Conservation (phyloP, 2,797 vertebrate species). For the Arctocebus calabarensis region DNA sequence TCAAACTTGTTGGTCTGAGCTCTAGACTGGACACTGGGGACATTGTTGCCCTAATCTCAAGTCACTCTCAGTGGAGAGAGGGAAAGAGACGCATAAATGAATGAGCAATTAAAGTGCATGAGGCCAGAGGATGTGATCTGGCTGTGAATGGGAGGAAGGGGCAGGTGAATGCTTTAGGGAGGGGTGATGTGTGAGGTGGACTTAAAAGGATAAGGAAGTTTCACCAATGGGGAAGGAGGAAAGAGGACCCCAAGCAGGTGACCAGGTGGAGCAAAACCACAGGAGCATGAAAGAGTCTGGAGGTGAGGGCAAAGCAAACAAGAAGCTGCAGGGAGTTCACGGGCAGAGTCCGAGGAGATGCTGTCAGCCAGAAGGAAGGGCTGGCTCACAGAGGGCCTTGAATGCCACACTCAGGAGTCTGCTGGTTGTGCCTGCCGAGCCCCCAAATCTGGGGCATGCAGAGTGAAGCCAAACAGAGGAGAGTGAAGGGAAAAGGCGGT, state of each 20-base stretch:
- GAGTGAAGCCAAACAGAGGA: background rate
- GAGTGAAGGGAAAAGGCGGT: background rate
- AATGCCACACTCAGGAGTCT: background rate
- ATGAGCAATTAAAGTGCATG: background rate
- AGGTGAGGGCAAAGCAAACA: background rate
- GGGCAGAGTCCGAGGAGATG: too few relatives aligned
- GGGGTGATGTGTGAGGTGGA: background rate
- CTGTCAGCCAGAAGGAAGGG: background rate
- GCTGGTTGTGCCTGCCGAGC: background rate
- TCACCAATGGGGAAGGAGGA: background rate
- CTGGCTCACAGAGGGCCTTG: background rate
- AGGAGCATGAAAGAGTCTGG: background rate
- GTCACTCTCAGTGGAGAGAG: background rate
- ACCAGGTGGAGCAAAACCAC: too few relatives aligned
- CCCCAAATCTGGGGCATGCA: background rate
- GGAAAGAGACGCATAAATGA: background rate
- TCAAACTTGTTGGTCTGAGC: background rate
- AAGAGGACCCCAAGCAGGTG: background rate
- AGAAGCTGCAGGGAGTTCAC: rapidly evolving
- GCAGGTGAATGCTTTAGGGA: background rate
- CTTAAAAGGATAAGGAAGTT: background rate
- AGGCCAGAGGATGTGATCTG: background rate
- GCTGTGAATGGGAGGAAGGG: background rate
- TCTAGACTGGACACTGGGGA: background rate
- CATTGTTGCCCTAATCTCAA: background rate